Percentiles rank a stretch among this genome's conserved stretches.
These are phyloP conservation scores for Panopea generosa DNA, from an alignment of 2,888 invertebrate species.

Conservation along the genomic window DNA sequence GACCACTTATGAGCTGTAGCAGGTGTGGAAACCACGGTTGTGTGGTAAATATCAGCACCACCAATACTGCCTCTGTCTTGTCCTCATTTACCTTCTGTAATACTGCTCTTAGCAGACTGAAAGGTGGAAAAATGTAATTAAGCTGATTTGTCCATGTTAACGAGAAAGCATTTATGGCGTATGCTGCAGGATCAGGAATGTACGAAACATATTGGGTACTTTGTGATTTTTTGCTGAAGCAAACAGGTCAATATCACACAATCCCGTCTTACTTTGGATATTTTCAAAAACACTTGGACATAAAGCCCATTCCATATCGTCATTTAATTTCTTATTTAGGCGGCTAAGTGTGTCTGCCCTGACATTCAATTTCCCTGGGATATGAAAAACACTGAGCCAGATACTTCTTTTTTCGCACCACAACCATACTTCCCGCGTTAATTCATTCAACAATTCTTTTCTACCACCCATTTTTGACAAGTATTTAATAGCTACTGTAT, in stretches of 20 bases:
- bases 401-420: neutral
- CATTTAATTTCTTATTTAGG: too few species aligned
- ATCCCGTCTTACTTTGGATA: neutral
- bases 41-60: constrained; percentile 37
- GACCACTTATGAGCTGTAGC: constrained; percentile 7
- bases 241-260: too few species aligned
- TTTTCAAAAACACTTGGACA: neutral
- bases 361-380: too few species aligned
- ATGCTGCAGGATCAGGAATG: constrained; percentile 34
- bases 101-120: constrained; percentile 40
- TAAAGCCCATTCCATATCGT: neutral
- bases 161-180: constrained; percentile 47
- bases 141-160: constrained; percentile 31
- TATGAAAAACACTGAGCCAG: neutral
- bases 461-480: too few species aligned
- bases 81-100: constrained; percentile 43
- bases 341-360: too few species aligned
- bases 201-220: constrained; percentile 45
- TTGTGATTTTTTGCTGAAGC: too few species aligned
- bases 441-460: neutral
- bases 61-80: constrained; percentile 25
- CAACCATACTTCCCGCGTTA: neutral
- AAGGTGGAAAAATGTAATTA: constrained; percentile 53
- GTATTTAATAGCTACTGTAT: too few species aligned
- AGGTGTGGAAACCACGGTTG: constrained; percentile 39